Base-by-base conservation (phyloP, 64 coral and sea anemone genomes). In the Anthopleura sola region DNA sequence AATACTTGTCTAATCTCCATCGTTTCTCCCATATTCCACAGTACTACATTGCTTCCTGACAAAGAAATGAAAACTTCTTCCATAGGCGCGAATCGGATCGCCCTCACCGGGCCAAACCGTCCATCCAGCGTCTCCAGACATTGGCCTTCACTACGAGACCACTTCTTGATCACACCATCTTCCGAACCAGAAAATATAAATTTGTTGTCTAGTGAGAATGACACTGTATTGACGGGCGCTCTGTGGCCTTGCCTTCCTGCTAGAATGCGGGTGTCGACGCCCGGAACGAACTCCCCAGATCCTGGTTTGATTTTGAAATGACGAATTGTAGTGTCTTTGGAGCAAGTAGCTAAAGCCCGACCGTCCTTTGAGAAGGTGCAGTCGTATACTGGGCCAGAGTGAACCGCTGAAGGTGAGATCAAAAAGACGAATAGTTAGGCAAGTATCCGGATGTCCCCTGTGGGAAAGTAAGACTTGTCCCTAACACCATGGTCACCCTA, bases 221-320 rank as follows among this genome's bases (percentile, higher is more conserved):
- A 50, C 5, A 92, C 76, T 18, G 47, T 60, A 49, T 92, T 92
- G 15, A 95, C 94, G 5, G 94, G 75, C 0, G 60, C 87, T 12
- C 75, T 85, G 79, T 95, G 94, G 19, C 89, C 89, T 21, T 62
- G 58, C n/a, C 58, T 2, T 37, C 55, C 33, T 20, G 29, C 17
- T 18, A 95, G 74, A 40, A 86, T 78, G 39, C 78, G 88, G 26
- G 90, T 75, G 1, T 95, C 90, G 28, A 68, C 68, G 19, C 94
- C 94, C 0, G 94, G 94, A 3, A 95, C 94, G 80, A 95, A 92
- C 74, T 91, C 89, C 6, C 89, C 89, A 8, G 83, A 50, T 21
- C 84, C 89, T 3, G 83, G 75, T 21, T 78, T 75, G 55, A 91
- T 91, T 33, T 86, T 85, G 71, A 84, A 91, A 4, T 80, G 36